phyloP scores from a whole-genome alignment of 1,140 invertebrate genomes.

The Anthonomus grandis region DNA sequence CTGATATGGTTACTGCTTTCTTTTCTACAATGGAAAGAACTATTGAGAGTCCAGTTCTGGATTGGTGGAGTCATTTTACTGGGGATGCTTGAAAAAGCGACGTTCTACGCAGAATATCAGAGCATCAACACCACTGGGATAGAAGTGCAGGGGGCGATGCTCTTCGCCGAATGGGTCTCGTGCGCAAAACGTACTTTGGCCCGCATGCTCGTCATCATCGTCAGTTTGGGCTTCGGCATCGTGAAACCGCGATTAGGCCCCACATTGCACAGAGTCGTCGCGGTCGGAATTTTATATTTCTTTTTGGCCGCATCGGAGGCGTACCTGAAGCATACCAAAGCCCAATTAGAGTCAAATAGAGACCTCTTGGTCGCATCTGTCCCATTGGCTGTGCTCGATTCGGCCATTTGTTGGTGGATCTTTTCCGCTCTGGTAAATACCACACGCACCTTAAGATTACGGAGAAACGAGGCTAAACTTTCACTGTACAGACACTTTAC shows the following conservation, averaged over 20 bases:
- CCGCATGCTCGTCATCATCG: conserved; percentile 89
- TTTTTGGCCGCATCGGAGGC: conserved; percentile 78
- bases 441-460: conserved; percentile 77
- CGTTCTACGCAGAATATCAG: conserved; percentile 87
- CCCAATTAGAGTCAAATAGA: conserved; percentile 62
- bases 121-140: conserved; percentile 72
- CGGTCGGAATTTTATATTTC: conserved; percentile 78
- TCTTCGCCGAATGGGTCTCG: conserved; percentile 84
- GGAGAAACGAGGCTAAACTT: conserved; percentile 87
- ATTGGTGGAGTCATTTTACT: conserved; percentile 86
- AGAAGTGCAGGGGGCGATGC: conserved; percentile 63
- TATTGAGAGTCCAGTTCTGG: conserved; percentile 94
- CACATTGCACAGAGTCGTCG: conserved; percentile 80
- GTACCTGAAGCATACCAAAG: conserved; percentile 70
- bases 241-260: conserved; percentile 88
- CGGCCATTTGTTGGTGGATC: conserved; percentile 79
- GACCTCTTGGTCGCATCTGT: conserved; percentile 70
- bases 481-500: conserved; percentile 89
- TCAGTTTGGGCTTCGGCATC: conserved; percentile 91
- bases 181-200: conserved; percentile 86
- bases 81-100: conserved; percentile 81
- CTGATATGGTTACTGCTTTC: conserved; percentile 81
- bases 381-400: conserved; percentile 68
- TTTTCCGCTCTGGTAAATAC: conserved; percentile 87
- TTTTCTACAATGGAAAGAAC: conserved; percentile 82